These are phyloP conservation scores for Parnassius orleans DNA, from an alignment of 2,888 invertebrate genomes.

Conservation along the genomic window DNA sequence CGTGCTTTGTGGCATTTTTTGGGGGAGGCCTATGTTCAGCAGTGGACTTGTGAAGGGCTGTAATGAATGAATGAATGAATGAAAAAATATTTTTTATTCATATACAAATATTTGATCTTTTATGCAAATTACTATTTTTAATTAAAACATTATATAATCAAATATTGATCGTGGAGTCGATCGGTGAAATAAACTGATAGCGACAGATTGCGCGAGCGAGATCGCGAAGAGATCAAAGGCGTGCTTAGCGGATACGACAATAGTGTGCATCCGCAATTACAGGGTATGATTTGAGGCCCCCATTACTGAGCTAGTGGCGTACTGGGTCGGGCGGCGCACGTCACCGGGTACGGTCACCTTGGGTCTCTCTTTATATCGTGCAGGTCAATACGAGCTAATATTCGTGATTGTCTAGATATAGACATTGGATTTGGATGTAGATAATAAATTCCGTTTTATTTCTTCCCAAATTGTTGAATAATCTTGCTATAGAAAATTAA, in stretches of 20 bases:
- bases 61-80: too few species aligned
- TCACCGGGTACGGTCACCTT: conserved; percentile 32
- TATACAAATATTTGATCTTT: neutral
- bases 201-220: conserved; percentile 33
- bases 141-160: neutral
- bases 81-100: neutral
- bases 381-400: conserved; percentile 6
- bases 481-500: too few species aligned
- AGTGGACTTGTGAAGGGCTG: too few species aligned
- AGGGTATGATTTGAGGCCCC: conserved; percentile 56
- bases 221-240: conserved; percentile 39
- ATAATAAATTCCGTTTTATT: too few species aligned
- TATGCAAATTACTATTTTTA: neutral
- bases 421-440: too few species aligned
- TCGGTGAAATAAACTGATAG: conserved; percentile 20
- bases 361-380: conserved; percentile 14
- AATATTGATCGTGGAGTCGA: conserved; percentile 2
- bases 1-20: too few species aligned
- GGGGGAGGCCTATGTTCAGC: too few species aligned
- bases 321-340: conserved; percentile 28
- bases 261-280: conserved; percentile 61
- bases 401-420: neutral
- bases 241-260: conserved; percentile 51
- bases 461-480: too few species aligned
- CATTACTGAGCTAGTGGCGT: conserved; percentile 39